phyloP scores from a whole-genome alignment of 2,888 invertebrate genomes.

The Stenolophus ochropezus region DNA sequence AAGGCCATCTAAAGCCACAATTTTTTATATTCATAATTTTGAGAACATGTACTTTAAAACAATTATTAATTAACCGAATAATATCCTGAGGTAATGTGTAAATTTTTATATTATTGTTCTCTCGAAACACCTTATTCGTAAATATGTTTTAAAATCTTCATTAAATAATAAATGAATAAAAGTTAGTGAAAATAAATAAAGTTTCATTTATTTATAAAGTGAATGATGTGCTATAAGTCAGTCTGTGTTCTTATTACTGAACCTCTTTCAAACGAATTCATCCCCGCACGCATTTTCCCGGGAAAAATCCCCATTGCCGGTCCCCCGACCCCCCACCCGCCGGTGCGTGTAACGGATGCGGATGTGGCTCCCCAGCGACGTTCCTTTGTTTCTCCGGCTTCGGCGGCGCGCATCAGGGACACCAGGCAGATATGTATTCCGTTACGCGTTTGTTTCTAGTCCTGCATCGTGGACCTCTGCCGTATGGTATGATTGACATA shows the following conservation, averaged over 20 bases:
- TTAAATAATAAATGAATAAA: too few species aligned
- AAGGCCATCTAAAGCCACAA: too few species aligned
- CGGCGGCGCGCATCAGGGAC: background rate
- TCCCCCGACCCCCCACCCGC: background rate
- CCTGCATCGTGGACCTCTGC: background rate
- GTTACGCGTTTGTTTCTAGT: background rate
- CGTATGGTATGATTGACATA: background rate
- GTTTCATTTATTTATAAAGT: background rate
- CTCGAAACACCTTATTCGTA: too few species aligned
- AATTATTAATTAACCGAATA: too few species aligned
- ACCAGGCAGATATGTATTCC: background rate
- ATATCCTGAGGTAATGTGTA: too few species aligned
- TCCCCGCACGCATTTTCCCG: background rate
- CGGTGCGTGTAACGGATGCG: background rate
- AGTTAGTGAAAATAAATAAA: too few species aligned
- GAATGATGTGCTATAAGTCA: background rate
- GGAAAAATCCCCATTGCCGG: background rate
- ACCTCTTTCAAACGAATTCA: background rate
- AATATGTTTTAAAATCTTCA: too few species aligned
- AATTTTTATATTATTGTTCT: too few species aligned
- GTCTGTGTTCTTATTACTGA: background rate
- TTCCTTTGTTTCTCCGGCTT: background rate
- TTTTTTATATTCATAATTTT: too few species aligned
- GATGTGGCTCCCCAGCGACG: background rate
- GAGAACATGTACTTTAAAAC: too few species aligned